These are phyloP conservation scores for Euthynnus affinis DNA, from an alignment of 2,797 vertebrate species.

Conservation along the genomic window DNA sequence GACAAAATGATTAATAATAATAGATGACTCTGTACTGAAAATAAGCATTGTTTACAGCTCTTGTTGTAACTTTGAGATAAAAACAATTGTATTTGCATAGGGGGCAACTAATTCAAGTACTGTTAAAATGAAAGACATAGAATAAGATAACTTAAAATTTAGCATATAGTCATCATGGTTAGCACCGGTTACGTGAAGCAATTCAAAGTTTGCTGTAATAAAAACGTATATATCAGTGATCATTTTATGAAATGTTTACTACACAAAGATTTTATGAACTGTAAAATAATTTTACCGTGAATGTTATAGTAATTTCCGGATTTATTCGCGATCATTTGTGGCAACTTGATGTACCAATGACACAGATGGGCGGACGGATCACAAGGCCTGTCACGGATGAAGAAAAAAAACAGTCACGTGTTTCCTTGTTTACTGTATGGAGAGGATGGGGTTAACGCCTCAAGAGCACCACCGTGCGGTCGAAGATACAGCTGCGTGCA, in stretches of 20 bases:
- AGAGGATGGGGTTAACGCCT: conserved; percentile 6
- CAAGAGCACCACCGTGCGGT: conserved; percentile 30
- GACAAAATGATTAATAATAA: no score
- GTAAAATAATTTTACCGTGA: conserved; percentile 12
- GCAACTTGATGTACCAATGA: conserved; percentile 14
- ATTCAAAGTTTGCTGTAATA: no score
- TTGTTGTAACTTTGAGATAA: no score
- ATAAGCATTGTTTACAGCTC: no score
- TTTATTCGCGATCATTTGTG: fast-evolving
- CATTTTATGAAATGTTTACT: no score
- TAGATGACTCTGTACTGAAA: no score
- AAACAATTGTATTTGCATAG: no score
- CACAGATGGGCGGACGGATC: conserved; percentile 57
- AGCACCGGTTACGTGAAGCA: no score
- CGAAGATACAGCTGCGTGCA: not conserved
- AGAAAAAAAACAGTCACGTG: conserved; percentile 76
- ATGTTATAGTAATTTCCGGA: not conserved
- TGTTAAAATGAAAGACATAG: no score
- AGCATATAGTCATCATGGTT: no score
- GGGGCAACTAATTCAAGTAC: no score
- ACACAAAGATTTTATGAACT: not conserved
- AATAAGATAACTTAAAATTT: not conserved
- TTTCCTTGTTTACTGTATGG: conserved; percentile 79
- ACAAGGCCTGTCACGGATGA: conserved; percentile 48
- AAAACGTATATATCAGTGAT: no score